Conservation (phyloP, 2,888 invertebrate genomes). For the Stramonita haemastoma region DNA sequence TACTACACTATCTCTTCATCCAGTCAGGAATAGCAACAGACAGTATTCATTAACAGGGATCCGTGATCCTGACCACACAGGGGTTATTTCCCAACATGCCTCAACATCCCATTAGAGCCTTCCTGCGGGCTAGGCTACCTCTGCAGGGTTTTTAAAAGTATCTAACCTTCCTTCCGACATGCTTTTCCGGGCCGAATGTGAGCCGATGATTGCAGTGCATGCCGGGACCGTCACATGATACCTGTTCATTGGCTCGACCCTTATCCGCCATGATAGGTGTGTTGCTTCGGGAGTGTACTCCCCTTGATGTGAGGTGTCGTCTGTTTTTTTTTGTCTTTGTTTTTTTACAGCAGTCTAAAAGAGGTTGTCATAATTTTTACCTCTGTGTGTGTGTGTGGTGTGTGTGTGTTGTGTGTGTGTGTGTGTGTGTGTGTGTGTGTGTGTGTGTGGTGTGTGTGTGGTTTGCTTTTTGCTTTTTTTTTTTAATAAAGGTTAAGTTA, state of each 20-base stretch:
- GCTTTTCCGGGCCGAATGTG: conserved; percentile 5
- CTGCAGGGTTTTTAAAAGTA: background rate
- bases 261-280: background rate
- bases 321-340: background rate
- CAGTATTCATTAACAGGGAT: background rate
- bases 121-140: background rate
- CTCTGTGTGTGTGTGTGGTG: background rate
- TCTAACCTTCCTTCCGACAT: background rate
- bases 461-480: background rate
- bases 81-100: background rate
- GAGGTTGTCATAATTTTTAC: background rate
- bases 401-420: background rate
- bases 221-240: conserved; percentile 25
- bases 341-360: background rate
- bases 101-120: background rate
- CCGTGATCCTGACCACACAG: background rate
- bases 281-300: background rate
- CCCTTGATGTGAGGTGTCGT: background rate
- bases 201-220: conserved; percentile 25
- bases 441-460: background rate
- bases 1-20: background rate
- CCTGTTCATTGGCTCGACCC: conserved; percentile 1
- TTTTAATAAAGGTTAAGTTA: background rate
- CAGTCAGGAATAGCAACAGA: background rate
- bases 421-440: background rate